Evolutionary conservation across 2,797 vertebrate genomes (phyloP).

Genomic region (Argentina silus): DNA sequence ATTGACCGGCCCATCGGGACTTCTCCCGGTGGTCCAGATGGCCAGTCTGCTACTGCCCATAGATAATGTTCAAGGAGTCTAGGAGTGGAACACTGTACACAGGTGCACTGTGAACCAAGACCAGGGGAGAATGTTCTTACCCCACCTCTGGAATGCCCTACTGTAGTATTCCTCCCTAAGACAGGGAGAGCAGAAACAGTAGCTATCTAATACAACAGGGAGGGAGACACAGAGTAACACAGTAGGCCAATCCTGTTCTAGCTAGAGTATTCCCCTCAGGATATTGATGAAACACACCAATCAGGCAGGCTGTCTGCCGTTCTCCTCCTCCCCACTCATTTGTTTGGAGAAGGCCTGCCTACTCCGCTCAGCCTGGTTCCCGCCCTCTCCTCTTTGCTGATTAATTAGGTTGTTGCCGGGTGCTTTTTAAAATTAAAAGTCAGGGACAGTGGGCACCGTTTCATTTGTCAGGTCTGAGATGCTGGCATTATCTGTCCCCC

Average conservation of each 20-base stretch:
- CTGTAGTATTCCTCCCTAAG: background rate
- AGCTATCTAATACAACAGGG: background rate
- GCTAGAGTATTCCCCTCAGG: slow-evolving; percentile 16
- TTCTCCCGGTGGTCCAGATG: too few relatives aligned
- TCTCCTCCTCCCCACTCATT: slow-evolving; percentile 21
- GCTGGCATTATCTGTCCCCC: slow-evolving; percentile 29
- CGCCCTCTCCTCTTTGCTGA: slow-evolving; percentile 20
- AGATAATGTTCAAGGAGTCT: background rate
- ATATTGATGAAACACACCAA: background rate
- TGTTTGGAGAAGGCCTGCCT: slow-evolving; percentile 20
- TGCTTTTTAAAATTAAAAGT: slow-evolving; percentile 46
- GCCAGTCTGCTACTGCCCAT: too few relatives aligned
- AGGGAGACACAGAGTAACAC: background rate
- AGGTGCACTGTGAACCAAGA: background rate
- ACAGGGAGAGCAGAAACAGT: background rate
- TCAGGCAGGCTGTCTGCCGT: background rate
- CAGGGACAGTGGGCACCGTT: slow-evolving; percentile 18
- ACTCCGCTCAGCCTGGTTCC: slow-evolving; percentile 18
- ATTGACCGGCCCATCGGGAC: too few relatives aligned
- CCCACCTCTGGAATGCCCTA: too few relatives aligned
- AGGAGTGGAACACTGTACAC: background rate
- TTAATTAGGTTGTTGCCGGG: slow-evolving; percentile 44
- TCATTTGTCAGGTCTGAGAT: slow-evolving; percentile 31
- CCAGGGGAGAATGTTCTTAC: background rate
- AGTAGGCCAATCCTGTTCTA: slow-evolving; percentile 13